Evolutionary conservation across 2,797 vertebrate genomes (phyloP), one percentile per base, ranked within the genome.

Genomic region (Mormyrus hasselquistii): DNA sequence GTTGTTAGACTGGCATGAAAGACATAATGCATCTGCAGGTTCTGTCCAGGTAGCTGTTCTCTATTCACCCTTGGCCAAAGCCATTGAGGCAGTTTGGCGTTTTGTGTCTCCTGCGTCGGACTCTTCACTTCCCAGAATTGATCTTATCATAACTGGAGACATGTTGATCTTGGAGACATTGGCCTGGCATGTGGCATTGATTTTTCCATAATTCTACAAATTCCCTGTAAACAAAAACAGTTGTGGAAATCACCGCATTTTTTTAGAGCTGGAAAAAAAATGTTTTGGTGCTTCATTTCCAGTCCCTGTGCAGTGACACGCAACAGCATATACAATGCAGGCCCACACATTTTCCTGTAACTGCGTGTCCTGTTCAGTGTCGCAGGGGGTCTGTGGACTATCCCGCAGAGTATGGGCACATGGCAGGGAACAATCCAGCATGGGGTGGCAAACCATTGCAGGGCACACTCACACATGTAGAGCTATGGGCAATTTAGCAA

Each of bases 1-100:
- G 91, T 93, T 92, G 92, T 84, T 76, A 88, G 76, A 86, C 90
- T 93, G 93, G 92, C 90, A 90, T 87, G 73, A 87, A 84, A 89
- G 91, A 91, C 93, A 84, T 90, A 90, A 92, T 50, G 34, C 79
- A 55, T 85, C 76, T 73, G 29, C 87, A 86, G 12, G 86, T 29
- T 89, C 90, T 92, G 90, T 91, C 86, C 85, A 82, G 88, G 62
- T 91, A 91, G 93, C 7, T 41, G 25, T 41, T 82, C 55, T n/a
- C 38, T 62, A 3, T 41, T 19, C 38, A 47, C 19, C 9, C 55
- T 10, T 47, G n/a, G 44, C 38, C 76, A 87, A 57, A 57, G 4
- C 47, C 52, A 19, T 0, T 53, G 50, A 22, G 52, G 50, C 50
- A 29, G 4, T 85, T 85, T 12, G 29, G 49, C 50, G 55, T 49